A percentile compares a stretch with the other conserved stretches of the same genome.
Evolutionary conservation across 37 sponge, comb jelly and placozoan species (phyloP).

Genomic region (Oscarella lobularis): DNA sequence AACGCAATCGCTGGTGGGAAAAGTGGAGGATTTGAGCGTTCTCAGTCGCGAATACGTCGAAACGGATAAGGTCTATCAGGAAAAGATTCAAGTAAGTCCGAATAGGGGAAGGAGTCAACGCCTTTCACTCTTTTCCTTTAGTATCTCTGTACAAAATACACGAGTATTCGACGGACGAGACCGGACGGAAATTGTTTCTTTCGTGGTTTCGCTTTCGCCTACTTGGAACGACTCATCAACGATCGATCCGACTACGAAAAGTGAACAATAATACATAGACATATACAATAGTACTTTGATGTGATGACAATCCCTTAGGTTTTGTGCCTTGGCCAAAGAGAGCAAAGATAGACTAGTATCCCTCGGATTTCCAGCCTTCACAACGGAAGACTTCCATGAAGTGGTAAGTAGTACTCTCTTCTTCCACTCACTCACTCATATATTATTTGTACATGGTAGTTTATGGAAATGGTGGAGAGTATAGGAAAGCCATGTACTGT

Average conservation of each 20-base stretch:
- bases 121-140: slow-evolving; percentile 6
- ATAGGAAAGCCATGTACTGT: slow-evolving; percentile 25
- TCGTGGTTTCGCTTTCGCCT: slow-evolving; percentile 81
- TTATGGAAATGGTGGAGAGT: slow-evolving; percentile 50
- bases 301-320: slow-evolving; percentile 23
- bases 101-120: background rate
- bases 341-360: slow-evolving; percentile 27
- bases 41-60: slow-evolving; percentile 40
- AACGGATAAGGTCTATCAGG: slow-evolving; percentile 58
- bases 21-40: slow-evolving; percentile 36
- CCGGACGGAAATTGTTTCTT: slow-evolving; percentile 99
- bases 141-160: slow-evolving; percentile 52
- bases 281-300: background rate
- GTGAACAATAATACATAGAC: background rate
- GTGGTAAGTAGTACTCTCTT: background rate
- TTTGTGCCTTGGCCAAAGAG: slow-evolving; percentile 33
- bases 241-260: background rate
- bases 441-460: slow-evolving; percentile 17
- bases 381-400: slow-evolving; percentile 93
- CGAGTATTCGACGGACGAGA: slow-evolving; percentile 59
- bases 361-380: slow-evolving; percentile 70
- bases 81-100: slow-evolving; percentile 53
- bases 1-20: slow-evolving; percentile 43
- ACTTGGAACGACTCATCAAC: slow-evolving; percentile 40
- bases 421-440: background rate